phyloP scores from a whole-genome alignment of 2,888 invertebrate species.

The Dioctria rufipes region DNA sequence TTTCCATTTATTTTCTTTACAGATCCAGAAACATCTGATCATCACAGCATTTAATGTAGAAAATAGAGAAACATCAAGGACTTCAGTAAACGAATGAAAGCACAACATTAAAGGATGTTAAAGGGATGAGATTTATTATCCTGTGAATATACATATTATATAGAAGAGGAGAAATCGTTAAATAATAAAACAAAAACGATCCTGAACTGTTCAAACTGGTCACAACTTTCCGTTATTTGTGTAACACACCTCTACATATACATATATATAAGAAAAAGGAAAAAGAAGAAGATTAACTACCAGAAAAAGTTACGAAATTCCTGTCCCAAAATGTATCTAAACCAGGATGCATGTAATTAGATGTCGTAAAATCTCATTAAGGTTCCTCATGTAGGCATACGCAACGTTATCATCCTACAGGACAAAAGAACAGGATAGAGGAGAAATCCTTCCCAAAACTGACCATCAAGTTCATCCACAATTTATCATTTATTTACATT shows the following conservation, averaged over 20 bases:
- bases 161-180: not conserved
- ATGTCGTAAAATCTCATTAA: not conserved
- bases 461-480: constrained; percentile 41
- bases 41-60: not conserved
- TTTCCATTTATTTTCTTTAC: constrained; percentile 5
- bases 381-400: not conserved
- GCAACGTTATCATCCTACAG: not conserved
- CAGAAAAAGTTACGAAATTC: not conserved
- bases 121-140: not conserved
- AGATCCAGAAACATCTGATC: constrained; percentile 8
- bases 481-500: constrained; percentile 46
- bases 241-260: too few species aligned
- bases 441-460: not conserved
- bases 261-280: too few species aligned
- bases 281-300: not conserved
- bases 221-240: too few species aligned
- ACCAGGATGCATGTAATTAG: not conserved
- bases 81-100: not conserved
- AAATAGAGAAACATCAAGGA: constrained; percentile 10
- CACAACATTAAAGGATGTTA: not conserved
- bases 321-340: not conserved
- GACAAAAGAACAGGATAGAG: not conserved
- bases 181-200: not conserved
- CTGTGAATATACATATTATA: too few species aligned
- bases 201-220: too few species aligned